Evolutionary conservation across 2,797 vertebrate species (phyloP), one percentile per base, ranked within the genome.

Genomic region (Mallotus villosus): DNA sequence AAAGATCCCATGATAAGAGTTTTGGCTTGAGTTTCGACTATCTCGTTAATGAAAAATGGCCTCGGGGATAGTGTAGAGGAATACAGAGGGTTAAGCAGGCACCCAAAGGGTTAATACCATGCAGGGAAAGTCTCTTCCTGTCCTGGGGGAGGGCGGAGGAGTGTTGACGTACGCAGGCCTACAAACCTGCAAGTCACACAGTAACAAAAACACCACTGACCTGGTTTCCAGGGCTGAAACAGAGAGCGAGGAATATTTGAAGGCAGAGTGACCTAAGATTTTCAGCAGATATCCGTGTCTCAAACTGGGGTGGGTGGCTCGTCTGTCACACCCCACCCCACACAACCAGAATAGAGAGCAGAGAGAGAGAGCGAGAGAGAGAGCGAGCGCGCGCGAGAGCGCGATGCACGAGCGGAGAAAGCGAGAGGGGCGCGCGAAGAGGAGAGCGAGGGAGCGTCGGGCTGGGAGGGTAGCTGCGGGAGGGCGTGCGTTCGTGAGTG

Each of bases 151-250:
- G 86, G 87, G 85, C 84, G 86, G 85, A 89, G 84, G 86, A 88
- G 83, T 80, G 76, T 83, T 86, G 86, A 85, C 79, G 82, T 88
- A 90, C 24, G 81, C 82, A 87, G 87, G 83, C 88, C 89, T 83
- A 81, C 79, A 78, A 90, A 86, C 81, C 85, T 87, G 81, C 87
- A 83, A 90, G 89, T 81, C 82, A 87, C 86, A 85, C 88, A 86
- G 88, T 84, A 90, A 91, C 86, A 84, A 90, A 90, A 91, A 90
- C 86, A 88, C 82, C 90, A 85, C 84, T 91, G 90, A 89, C 89
- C 90, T 90, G 83, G 87, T 91, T 89, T 87, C 79, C 76, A 85
- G 78, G 79, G 77, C 73, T 0, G 75, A 78, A 27, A 34, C 27
- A 21, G 74, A 77, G 72, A 68, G 68, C 0, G 63, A 72, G 67